Conservation (phyloP, 1,140 invertebrate species). For the Drosophila bocki region DNA sequence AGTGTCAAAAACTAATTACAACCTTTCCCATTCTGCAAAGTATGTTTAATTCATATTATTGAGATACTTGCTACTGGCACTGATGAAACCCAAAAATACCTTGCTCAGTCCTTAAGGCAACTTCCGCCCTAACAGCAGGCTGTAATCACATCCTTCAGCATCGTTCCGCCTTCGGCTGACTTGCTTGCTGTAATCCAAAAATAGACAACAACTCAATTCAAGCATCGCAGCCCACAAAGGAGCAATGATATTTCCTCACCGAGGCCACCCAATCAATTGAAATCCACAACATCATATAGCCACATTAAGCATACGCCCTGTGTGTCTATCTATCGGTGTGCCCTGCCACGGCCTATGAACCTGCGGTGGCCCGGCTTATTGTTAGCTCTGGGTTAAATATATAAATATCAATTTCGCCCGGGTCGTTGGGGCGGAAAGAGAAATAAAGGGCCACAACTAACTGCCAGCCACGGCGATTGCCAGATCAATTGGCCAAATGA, state of each 20-base stretch:
- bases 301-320: conserved; percentile 74
- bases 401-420: conserved; percentile 77
- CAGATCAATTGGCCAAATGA: conserved; percentile 78
- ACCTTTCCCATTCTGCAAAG: neutral
- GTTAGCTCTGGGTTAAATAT: conserved; percentile 78
- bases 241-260: conserved; percentile 12
- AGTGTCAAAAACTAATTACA: neutral
- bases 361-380: conserved; percentile 59
- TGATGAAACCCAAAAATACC: neutral
- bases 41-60: neutral
- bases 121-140: conserved; percentile 19
- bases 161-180: conserved; percentile 8
- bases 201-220: conserved; percentile 40
- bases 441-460: conserved; percentile 62
- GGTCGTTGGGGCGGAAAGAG: conserved; percentile 28
- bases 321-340: conserved; percentile 12
- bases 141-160: conserved; percentile 21
- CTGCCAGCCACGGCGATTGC: conserved; percentile 71
- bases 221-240: conserved; percentile 25
- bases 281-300: conserved; percentile 66
- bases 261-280: conserved; percentile 52
- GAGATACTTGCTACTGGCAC: too few relatives aligned
- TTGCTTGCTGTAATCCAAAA: conserved; percentile 38
- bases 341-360: conserved; percentile 22
- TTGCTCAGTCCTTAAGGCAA: conserved; percentile 7